Conservation (phyloP, 1,140 invertebrate genomes). For the Chionoecetes opilio region DNA sequence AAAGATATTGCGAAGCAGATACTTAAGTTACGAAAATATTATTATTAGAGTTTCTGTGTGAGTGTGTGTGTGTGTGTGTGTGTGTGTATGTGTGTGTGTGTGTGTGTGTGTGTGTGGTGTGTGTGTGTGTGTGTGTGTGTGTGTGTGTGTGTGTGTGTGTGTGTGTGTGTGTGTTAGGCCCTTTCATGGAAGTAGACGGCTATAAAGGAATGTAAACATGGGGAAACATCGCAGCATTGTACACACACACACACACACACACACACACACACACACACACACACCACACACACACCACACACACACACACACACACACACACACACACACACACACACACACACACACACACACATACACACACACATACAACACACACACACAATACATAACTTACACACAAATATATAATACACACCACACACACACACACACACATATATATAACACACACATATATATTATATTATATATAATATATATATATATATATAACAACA, state of each 20-base stretch:
- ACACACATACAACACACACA: background rate
- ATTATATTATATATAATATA: no score
- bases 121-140: background rate
- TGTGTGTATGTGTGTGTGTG: background rate
- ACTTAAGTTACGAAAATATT: no score
- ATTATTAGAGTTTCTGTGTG: no score
- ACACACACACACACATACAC: slow-evolving; percentile 24
- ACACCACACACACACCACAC: background rate
- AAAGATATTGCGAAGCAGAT: no score
- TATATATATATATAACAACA: no score
- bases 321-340: background rate
- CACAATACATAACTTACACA: no score
- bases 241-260: background rate
- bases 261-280: no score
- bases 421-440: slow-evolving; percentile 4
- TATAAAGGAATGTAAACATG: background rate
- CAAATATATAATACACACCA: no score
- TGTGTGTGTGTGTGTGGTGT: background rate
- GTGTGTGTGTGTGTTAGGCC: background rate
- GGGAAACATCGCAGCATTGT: no score
- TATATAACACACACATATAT: background rate
- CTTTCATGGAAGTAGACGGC: no score
- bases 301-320: slow-evolving; percentile 39
- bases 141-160: no score
- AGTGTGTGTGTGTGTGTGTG: background rate